phyloP scores from a whole-genome alignment of 2,113 vertebrate species.

The Malaclemys terrapin region DNA sequence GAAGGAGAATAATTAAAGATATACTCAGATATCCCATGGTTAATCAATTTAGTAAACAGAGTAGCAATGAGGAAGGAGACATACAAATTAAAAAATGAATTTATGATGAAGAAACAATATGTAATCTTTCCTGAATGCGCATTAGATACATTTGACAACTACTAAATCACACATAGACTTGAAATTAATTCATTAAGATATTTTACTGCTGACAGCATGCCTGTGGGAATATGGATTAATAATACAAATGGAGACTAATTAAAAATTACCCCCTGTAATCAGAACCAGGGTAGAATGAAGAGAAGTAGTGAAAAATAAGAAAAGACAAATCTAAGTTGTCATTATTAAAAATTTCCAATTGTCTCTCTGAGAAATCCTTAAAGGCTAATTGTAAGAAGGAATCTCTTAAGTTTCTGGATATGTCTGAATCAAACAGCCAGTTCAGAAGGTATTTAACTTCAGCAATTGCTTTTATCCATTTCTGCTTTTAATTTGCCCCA shows the following conservation, averaged over 20 bases:
- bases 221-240: conserved; percentile 56
- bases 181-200: conserved; percentile 66
- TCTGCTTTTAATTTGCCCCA: not conserved
- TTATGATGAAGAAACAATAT: conserved; percentile 35
- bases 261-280: conserved; percentile 61
- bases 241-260: conserved; percentile 59
- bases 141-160: conserved; percentile 50
- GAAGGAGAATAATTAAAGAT: conserved; percentile 33
- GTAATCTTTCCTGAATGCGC: conserved; percentile 16
- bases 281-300: conserved; percentile 1
- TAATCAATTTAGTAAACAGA: conserved; percentile 45
- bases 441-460: not conserved
- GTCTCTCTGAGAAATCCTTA: conserved; percentile 8
- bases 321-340: conserved; percentile 28
- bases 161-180: conserved; percentile 52
- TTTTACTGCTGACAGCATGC: conserved; percentile 48
- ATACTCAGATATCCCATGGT: conserved; percentile 28
- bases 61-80: not conserved
- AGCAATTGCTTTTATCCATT: not conserved
- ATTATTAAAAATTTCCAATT: conserved; percentile 42
- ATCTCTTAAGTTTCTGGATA: not conserved
- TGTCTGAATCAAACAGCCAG: not conserved
- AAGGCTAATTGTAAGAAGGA: conserved; percentile 14
- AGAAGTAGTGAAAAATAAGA: conserved; percentile 39
- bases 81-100: conserved; percentile 43